phyloP scores from a whole-genome alignment of 92 coral and sea anemone genomes.

The Palythoa heliodiscus region DNA sequence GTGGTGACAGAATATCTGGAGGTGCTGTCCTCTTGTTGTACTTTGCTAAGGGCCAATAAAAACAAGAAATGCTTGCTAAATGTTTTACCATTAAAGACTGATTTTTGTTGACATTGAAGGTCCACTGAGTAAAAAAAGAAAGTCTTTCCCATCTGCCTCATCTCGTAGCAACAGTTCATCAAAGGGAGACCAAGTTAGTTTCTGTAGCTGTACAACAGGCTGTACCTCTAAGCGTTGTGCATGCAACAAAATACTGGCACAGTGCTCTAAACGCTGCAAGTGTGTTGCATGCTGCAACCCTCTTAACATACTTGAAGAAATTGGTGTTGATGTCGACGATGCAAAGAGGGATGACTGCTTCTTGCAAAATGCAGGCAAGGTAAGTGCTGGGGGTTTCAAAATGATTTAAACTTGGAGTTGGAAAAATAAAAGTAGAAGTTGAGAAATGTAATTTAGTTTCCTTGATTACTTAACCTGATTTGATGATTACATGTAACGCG shows the following conservation, averaged over 20 bases:
- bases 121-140: constrained; percentile 29
- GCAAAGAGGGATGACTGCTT: constrained; percentile 70
- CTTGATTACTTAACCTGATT: too few relatives aligned
- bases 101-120: not conserved
- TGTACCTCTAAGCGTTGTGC: constrained; percentile 62
- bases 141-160: constrained; percentile 22
- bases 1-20: too few relatives aligned
- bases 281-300: constrained; percentile 66
- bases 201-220: constrained; percentile 64
- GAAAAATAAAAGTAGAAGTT: too few relatives aligned
- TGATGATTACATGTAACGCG: too few relatives aligned
- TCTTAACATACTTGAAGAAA: constrained; percentile 59
- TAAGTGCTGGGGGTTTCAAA: not conserved
- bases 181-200: not conserved
- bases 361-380: constrained; percentile 69
- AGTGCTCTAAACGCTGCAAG: constrained; percentile 57
- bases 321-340: constrained; percentile 54
- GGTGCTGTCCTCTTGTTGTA: too few relatives aligned
- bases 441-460: too few relatives aligned
- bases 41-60: too few relatives aligned
- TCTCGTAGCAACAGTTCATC: not conserved
- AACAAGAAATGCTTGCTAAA: not conserved
- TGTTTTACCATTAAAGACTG: not conserved
- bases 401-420: too few relatives aligned
- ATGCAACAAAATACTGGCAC: constrained; percentile 46